Base-by-base conservation (phyloP, 2,888 invertebrate species). In the Phytoseiulus persimilis region DNA sequence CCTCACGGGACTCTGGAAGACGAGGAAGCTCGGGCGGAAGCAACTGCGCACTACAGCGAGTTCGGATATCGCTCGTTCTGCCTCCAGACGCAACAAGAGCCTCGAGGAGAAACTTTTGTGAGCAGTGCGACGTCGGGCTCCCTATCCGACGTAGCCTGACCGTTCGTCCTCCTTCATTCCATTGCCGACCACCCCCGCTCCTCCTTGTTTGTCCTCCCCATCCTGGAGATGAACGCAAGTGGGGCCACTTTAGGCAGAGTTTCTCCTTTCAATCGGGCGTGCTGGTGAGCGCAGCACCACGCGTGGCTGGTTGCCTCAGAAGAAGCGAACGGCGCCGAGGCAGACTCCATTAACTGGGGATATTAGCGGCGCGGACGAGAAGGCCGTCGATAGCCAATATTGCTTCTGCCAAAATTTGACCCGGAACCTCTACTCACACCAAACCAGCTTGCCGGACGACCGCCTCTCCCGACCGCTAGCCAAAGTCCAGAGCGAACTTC, bases 321-420 rank as follows among this genome's bases (percentile, higher is more conserved):
- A 28, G 23, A 14, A 65, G 28, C 65, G 65, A 39, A 23, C 65
- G 65, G 65, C 28, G 18, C 65, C 65, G 2, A 6, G 18, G 11
- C 65, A 65, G 65, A 65, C 65, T 65, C 65, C 65, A 65, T 65
- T 65, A 65, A 65, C 23, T 28, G 65, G 28, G 65, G 65, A 65
- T 65, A 65, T 65, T 65, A 65, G 65, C 18, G 23, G 65, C 65
- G 65, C 39, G 39, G 39, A 39, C n/a, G n/a, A n/a, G 39, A 23
- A 28, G 65, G 65, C 65, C 65, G 65, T 65, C 65, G 65, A 65
- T 65, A 65, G 65, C 65, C 65, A 65, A 65, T 65, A 65, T 65
- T 65, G 65, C 65, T 65, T 65, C 65, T 65, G 65, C 65, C 65
- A 65, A 65, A 65, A 65, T 65, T 65, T 65, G 65, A 65, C 65